A percentile compares a stretch with the other conserved stretches of the same genome.
These are phyloP conservation scores for Oreonectes daqikongensis DNA, from an alignment of 2,797 vertebrate genomes.

Conservation along the genomic window DNA sequence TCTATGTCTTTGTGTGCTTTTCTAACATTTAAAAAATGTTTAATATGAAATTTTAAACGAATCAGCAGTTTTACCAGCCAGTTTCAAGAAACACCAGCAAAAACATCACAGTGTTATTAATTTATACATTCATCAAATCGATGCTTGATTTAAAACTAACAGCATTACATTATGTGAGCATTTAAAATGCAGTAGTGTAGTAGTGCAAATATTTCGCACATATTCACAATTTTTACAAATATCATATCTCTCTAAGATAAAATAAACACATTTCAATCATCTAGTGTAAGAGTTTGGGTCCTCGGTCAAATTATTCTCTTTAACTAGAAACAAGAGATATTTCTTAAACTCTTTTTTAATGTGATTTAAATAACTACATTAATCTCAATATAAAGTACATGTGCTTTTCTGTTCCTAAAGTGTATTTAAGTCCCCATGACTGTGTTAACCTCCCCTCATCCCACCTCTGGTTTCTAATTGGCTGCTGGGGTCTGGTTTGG, in stretches of 20 bases:
- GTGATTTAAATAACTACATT: not conserved
- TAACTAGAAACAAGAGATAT: not conserved
- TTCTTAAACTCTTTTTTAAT: not conserved
- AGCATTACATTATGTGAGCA: not conserved
- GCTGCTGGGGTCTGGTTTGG: slow-evolving; percentile 35
- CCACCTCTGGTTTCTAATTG: slow-evolving; percentile 28
- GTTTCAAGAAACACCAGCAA: slow-evolving; percentile 20
- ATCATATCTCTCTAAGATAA: not conserved
- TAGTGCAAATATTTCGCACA: not conserved
- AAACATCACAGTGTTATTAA: slow-evolving; percentile 52
- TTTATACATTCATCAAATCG: slow-evolving; percentile 48
- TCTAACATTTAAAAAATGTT: not conserved
- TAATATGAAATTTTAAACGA: not conserved
- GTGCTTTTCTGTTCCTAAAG: too few relatives aligned
- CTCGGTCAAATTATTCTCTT: not conserved
- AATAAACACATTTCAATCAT: not conserved
- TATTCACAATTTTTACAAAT: slow-evolving; percentile 3
- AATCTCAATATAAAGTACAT: not conserved
- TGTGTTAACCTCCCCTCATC: not conserved
- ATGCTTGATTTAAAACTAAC: not conserved
- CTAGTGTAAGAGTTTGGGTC: not conserved
- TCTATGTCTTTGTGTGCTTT: not conserved
- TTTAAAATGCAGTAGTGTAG: too few relatives aligned
- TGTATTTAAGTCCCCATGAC: not conserved
- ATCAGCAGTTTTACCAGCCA: not conserved